These are phyloP conservation scores for Gnathonemus longibarbis DNA, from an alignment of 2,113 vertebrate genomes.

Conservation along the genomic window DNA sequence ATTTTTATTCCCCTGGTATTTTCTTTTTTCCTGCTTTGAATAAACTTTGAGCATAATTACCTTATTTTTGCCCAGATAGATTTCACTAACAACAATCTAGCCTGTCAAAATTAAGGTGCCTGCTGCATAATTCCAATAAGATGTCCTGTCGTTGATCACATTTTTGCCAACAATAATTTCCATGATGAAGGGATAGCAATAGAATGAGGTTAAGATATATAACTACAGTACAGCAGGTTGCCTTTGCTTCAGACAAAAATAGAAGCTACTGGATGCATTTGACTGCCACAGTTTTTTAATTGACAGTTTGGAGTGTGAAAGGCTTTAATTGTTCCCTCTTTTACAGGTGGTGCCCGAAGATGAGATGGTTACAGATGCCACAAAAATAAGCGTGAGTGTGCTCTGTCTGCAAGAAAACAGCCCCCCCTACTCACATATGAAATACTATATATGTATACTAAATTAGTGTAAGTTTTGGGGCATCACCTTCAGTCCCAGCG, in stretches of 20 bases:
- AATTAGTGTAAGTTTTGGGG: not conserved
- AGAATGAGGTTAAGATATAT: not conserved
- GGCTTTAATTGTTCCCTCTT: slow-evolving; percentile 5
- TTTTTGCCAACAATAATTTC: not conserved
- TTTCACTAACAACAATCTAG: not conserved
- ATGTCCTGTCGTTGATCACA: not conserved
- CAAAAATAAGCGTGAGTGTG: slow-evolving; percentile 93
- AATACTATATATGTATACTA: not conserved
- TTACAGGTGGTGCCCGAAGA: slow-evolving; percentile 74
- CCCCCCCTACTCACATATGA: not conserved
- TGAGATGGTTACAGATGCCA: slow-evolving; percentile 73
- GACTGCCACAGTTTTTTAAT: not conserved
- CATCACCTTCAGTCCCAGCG: not conserved
- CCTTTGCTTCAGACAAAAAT: not conserved
- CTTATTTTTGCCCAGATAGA: slow-evolving; percentile 1
- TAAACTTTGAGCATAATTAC: not conserved
- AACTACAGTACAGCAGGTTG: not conserved
- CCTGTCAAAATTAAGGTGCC: not conserved
- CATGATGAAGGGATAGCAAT: not conserved
- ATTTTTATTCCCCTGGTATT: slow-evolving; percentile 36
- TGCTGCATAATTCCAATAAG: not conserved
- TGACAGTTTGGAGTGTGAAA: not conserved
- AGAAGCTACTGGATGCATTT: not conserved
- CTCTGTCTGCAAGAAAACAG: not conserved
- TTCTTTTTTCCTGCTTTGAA: not conserved